Conservation (phyloP, 2,113 vertebrate genomes). For the Mobula hypostoma region DNA sequence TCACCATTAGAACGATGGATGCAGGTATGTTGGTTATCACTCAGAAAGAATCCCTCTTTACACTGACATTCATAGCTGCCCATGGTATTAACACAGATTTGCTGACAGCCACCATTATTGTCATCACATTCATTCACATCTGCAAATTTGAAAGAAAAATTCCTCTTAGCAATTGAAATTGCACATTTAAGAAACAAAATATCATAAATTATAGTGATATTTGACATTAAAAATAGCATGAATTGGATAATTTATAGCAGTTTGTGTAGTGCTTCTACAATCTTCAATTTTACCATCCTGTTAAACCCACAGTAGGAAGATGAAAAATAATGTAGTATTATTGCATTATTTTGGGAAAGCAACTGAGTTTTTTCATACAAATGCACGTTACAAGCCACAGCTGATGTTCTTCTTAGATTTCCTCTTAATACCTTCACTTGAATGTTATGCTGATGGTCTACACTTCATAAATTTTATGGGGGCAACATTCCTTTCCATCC, state of each 20-base stretch:
- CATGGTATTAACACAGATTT: conserved; percentile 92
- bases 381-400: not conserved
- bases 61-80: conserved; percentile 96
- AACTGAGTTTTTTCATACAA: not conserved
- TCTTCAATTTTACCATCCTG: not conserved
- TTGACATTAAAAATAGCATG: not conserved
- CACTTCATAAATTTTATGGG: not conserved
- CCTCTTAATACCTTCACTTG: not conserved
- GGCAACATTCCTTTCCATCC: not conserved
- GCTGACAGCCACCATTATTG: conserved; percentile 95
- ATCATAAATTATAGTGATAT: not conserved
- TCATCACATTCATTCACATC: conserved; percentile 91
- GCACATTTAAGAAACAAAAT: not conserved
- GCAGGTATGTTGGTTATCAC: conserved; percentile 96
- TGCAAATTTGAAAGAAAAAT: conserved; percentile 48
- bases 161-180: not conserved
- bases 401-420: not conserved
- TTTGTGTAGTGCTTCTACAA: not conserved
- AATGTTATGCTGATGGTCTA: not conserved
- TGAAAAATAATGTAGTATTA: too few relatives aligned
- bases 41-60: conserved; percentile 87
- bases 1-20: conserved; percentile 94
- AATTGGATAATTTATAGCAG: not conserved
- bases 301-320: not conserved
- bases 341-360: not conserved